Evolutionary conservation across 2,113 vertebrate species (phyloP).

Genomic region (Sisor rabdophorus): DNA sequence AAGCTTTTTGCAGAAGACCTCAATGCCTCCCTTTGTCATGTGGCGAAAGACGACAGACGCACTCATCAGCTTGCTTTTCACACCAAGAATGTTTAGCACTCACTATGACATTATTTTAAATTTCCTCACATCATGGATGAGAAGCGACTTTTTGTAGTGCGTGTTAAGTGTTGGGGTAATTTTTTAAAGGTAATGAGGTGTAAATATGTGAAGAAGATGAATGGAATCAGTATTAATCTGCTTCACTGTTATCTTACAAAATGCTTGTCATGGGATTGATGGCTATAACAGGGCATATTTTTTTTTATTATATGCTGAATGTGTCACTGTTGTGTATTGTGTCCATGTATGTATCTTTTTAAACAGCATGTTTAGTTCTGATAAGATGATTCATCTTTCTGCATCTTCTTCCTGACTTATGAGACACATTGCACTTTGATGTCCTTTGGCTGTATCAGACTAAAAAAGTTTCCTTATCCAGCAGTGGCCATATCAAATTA

Average conservation of each 20-base stretch:
- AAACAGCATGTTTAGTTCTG: neutral
- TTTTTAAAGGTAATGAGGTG: neutral
- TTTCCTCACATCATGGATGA: neutral
- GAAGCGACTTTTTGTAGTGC: neutral
- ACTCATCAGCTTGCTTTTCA: constrained; percentile 21
- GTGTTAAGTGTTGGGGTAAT: neutral
- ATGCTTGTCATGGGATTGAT: neutral
- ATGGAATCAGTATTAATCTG: too few relatives aligned
- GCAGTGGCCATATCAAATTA: constrained; percentile 37
- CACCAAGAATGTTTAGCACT: constrained; percentile 22
- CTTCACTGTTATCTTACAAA: neutral
- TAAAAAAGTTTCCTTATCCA: constrained; percentile 31
- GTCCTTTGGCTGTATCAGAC: constrained; percentile 30
- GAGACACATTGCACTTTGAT: constrained; percentile 29
- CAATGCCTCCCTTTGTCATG: constrained; percentile 41
- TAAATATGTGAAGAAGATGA: neutral
- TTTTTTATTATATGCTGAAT: neutral
- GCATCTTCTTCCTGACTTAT: constrained; percentile 17
- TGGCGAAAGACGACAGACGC: constrained; percentile 18
- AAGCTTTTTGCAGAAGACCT: constrained; percentile 35
- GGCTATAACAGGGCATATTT: neutral
- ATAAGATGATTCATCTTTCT: constrained; percentile 20
- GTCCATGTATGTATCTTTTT: neutral
- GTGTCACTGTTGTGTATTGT: neutral
- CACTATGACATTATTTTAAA: neutral